These are phyloP conservation scores for Cyphomyrus plagiostoma DNA, from an alignment of 2,113 vertebrate genomes.

Conservation along the genomic window DNA sequence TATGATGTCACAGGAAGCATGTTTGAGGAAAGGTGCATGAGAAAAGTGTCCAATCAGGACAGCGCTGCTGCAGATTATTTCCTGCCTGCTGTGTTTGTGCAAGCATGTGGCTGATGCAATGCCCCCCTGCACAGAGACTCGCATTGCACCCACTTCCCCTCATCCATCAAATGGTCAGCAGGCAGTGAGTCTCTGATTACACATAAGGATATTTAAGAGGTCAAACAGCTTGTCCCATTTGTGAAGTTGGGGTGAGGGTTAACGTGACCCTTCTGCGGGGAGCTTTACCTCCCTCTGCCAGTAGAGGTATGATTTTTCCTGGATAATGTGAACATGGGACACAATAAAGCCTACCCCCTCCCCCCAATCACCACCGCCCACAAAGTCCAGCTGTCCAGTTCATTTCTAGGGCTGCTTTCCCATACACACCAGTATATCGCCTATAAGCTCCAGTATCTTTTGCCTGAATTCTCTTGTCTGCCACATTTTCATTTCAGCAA, in stretches of 20 bases:
- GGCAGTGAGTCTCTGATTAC: neutral
- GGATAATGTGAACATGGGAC: neutral
- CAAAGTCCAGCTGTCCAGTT: neutral
- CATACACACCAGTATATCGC: neutral
- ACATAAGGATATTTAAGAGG: neutral
- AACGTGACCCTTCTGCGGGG: neutral
- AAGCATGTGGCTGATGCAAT: neutral
- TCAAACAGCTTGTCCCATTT: slow-evolving; percentile 6
- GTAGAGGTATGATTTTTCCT: neutral
- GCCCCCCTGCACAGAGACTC: neutral
- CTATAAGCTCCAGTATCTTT: neutral
- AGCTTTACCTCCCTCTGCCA: neutral
- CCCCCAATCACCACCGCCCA: neutral
- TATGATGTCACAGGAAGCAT: neutral
- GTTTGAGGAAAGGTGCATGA: neutral
- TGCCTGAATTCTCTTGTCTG: neutral
- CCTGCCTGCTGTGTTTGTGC: neutral
- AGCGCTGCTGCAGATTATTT: neutral
- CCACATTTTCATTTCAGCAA: neutral
- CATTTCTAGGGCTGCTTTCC: neutral
- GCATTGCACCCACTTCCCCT: neutral
- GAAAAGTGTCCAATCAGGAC: neutral
- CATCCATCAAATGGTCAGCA: neutral
- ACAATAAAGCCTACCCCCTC: neutral
- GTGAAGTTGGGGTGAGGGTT: neutral